Evolutionary conservation across 2,888 invertebrate species (phyloP).

Genomic region (Lottia gigantea): DNA sequence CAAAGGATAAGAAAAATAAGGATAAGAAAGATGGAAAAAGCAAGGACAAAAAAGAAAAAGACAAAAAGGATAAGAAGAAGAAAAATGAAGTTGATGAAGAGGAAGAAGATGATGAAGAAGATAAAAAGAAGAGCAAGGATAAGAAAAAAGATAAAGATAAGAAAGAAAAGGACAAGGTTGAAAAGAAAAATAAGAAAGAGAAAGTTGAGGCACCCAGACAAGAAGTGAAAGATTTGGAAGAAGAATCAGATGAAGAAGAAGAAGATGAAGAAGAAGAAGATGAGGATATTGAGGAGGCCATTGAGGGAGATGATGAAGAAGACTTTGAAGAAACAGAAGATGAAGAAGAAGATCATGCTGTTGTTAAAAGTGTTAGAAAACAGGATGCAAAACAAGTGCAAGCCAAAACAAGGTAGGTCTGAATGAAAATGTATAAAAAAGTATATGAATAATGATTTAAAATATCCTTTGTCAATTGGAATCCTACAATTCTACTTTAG

Average conservation of each 20-base stretch:
- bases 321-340: slow-evolving; percentile 27
- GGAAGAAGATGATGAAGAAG: slow-evolving; percentile 31
- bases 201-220: slow-evolving; percentile 12
- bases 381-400: slow-evolving; percentile 13
- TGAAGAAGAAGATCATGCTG: slow-evolving; percentile 12
- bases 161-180: not conserved
- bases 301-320: slow-evolving; percentile 30
- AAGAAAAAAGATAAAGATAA: too few relatives aligned
- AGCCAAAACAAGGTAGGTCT: not conserved
- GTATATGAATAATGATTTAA: too few relatives aligned
- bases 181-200: not conserved
- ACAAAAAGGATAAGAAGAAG: slow-evolving; percentile 25
- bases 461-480: too few relatives aligned
- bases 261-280: slow-evolving; percentile 27
- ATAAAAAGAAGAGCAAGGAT: slow-evolving; percentile 12
- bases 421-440: too few relatives aligned
- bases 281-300: slow-evolving; percentile 30
- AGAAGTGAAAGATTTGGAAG: slow-evolving; percentile 26
- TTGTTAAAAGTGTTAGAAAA: slow-evolving; percentile 13
- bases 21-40: slow-evolving; percentile 15
- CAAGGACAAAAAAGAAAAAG: slow-evolving; percentile 1
- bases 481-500: too few relatives aligned
- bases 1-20: not conserved
- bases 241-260: slow-evolving; percentile 28
- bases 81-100: slow-evolving; percentile 29